phyloP scores from a whole-genome alignment of 2,797 vertebrate species.

The Microctenopoma lineatum region DNA sequence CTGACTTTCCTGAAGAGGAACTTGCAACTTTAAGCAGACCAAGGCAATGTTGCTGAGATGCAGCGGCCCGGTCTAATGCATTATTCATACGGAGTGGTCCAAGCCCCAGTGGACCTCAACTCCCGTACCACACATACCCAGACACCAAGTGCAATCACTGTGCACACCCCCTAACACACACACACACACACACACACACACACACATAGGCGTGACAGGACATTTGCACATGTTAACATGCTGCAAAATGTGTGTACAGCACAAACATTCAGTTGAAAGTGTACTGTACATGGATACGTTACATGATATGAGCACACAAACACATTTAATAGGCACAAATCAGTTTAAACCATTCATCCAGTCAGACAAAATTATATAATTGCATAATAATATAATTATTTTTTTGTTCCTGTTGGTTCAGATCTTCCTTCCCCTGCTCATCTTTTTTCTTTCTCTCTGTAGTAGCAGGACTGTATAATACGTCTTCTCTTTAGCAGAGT shows the following conservation, averaged over 20 bases:
- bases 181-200: not conserved
- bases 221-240: not conserved
- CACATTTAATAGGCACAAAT: slow-evolving; percentile 9
- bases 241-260: not conserved
- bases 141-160: slow-evolving; percentile 64
- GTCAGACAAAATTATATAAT: slow-evolving; percentile 51
- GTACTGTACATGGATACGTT: not conserved
- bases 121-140: slow-evolving; percentile 75
- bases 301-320: slow-evolving; percentile 19
- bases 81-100: slow-evolving; percentile 84
- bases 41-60: slow-evolving; percentile 81
- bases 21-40: slow-evolving; percentile 81
- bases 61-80: slow-evolving; percentile 81
- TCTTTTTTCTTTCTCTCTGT: slow-evolving; percentile 14
- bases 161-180: slow-evolving; percentile 21
- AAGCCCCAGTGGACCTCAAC: slow-evolving; percentile 80
- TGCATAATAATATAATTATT: slow-evolving; percentile 56
- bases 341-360: slow-evolving; percentile 48
- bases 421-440: slow-evolving; percentile 24
- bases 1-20: slow-evolving; percentile 65
- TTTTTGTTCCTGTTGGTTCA: slow-evolving; percentile 34
- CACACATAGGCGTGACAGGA: not conserved
- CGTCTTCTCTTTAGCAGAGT: slow-evolving; percentile 27
- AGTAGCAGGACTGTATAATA: slow-evolving; percentile 4
- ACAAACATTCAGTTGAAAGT: not conserved